Percentiles rank a stretch among this genome's conserved stretches.
These are phyloP conservation scores for Drosophila pallidifrons DNA, from an alignment of 1,140 invertebrate species.

Conservation along the genomic window DNA sequence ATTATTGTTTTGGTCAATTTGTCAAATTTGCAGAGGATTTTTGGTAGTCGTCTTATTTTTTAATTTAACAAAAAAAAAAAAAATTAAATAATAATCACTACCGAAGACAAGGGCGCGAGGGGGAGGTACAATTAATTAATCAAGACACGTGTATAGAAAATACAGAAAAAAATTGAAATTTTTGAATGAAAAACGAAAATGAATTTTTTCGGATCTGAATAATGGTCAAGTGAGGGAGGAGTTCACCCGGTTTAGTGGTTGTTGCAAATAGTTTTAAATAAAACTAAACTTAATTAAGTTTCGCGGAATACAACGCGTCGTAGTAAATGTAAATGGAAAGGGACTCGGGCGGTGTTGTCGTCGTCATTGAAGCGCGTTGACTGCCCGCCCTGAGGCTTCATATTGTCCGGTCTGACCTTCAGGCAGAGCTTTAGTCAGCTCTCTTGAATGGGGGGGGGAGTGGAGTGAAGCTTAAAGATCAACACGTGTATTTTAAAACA, in stretches of 20 bases:
- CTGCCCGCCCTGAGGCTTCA: slow-evolving; percentile 37
- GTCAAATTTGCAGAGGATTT: slow-evolving; percentile 55
- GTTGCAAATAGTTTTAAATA: slow-evolving; percentile 18
- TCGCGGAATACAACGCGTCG: slow-evolving; percentile 42
- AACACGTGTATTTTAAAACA: slow-evolving; percentile 38
- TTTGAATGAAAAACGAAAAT: slow-evolving; percentile 38
- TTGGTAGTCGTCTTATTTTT: slow-evolving; percentile 63
- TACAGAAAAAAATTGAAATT: slow-evolving; percentile 34
- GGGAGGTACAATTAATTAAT: slow-evolving; percentile 47
- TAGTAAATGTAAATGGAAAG: slow-evolving; percentile 44
- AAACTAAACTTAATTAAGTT: slow-evolving; percentile 36
- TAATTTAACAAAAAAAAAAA: slow-evolving; percentile 12
- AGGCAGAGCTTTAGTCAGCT: slow-evolving; percentile 47
- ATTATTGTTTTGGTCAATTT: slow-evolving; percentile 72
- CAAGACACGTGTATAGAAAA: slow-evolving; percentile 68
- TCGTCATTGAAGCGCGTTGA: slow-evolving; percentile 74
- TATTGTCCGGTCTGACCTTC: slow-evolving; percentile 76
- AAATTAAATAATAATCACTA: slow-evolving; percentile 57
- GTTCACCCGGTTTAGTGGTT: slow-evolving; percentile 8
- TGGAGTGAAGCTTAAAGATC: slow-evolving; percentile 20
- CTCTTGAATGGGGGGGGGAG: background rate
- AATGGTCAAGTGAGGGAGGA: slow-evolving; percentile 35
- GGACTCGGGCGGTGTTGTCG: slow-evolving; percentile 57
- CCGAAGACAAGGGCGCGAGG: slow-evolving; percentile 49
- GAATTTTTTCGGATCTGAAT: slow-evolving; percentile 40